Base-by-base conservation (phyloP, 2,113 vertebrate genomes). In the Danionella cerebrum region DNA sequence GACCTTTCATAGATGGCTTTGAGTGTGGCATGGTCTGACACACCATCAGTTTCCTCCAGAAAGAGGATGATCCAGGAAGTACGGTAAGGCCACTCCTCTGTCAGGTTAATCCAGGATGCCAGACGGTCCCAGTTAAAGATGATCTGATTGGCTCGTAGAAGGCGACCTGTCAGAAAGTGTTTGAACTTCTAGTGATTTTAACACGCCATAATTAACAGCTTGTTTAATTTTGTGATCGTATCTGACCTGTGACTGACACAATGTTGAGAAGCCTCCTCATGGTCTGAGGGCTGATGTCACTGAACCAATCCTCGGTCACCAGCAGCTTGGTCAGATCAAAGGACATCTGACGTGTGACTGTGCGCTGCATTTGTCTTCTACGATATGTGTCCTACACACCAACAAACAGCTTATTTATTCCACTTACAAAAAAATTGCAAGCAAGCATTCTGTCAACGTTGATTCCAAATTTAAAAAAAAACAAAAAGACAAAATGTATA, bases 231-330 rank as follows among this genome's bases (percentile, higher is more conserved):
- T 18, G 27, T 53, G 31, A 11, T 11, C n/a, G n/a, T n/a, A n/a
- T 31, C 41, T 50, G 65, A 95, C 96, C 96, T 53, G 96, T 99
- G 73, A 99, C 92, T 62, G 96, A 99, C 73, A 99, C 96, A 42
- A 99, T 97, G 79, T 99, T 99, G 33, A 98, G 89, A 41, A 99
- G 81, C 70, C 96, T 88, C 72, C 96, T 91, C 96, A 99, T 98
- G 36, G 93, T 98, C 85, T 99, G 96, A 8, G 96, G 96, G 62
- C 95, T 99, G 82, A 98, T 98, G 80, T 99, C 96, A 69, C 94
- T 98, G 85, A 98, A 99, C 96, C 96, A 99, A 81, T 99, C 96
- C 76, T 99, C 96, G 0, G 96, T 98, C 55, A 98, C 90, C 80
- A 99, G 82, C 70, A 99, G 85, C 74, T 99, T 99, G 21, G 96